Percentiles rank a stretch among this genome's conserved stretches.
These are phyloP conservation scores for Nudaria mundana DNA, from an alignment of 2,888 invertebrate species.

Conservation along the genomic window DNA sequence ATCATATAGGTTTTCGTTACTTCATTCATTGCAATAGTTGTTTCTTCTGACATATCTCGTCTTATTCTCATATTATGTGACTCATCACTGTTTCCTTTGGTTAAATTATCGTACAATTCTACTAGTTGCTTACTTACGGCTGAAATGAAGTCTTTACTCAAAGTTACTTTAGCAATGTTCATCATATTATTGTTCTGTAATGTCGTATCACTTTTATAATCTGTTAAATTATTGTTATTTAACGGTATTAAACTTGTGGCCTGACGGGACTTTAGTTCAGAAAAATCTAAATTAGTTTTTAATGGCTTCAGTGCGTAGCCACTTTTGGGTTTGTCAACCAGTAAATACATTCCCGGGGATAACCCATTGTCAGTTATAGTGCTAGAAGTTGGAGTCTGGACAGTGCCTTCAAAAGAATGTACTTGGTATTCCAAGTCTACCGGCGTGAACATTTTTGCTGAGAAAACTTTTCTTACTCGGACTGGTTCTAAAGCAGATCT, in stretches of 20 bases:
- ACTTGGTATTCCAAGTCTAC: conserved; percentile 65
- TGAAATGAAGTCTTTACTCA: conserved; percentile 50
- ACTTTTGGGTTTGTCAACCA: conserved; percentile 42
- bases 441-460: conserved; percentile 56
- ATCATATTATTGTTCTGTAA: conserved; percentile 16
- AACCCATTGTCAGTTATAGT: conserved; percentile 14
- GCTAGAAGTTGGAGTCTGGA: conserved; percentile 4
- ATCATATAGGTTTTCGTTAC: not conserved
- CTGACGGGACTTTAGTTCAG: conserved; percentile 18
- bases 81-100: conserved; percentile 1
- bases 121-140: conserved; percentile 49
- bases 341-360: conserved; percentile 52
- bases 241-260: too few relatives aligned
- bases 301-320: conserved; percentile 47
- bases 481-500: conserved; percentile 38
- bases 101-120: conserved; percentile 40
- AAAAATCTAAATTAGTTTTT: conserved; percentile 17
- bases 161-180: conserved; percentile 34
- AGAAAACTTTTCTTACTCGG: conserved; percentile 53
- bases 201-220: conserved; percentile 22
- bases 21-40: not conserved
- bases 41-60: not conserved
- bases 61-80: conserved; percentile 1
- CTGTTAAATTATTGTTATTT: conserved; percentile 5
- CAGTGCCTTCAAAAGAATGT: conserved; percentile 38